Percentiles rank a stretch among this genome's conserved stretches.
Evolutionary conservation across 2,797 vertebrate species (phyloP).

Genomic region (Tamandua tetradactyla): DNA sequence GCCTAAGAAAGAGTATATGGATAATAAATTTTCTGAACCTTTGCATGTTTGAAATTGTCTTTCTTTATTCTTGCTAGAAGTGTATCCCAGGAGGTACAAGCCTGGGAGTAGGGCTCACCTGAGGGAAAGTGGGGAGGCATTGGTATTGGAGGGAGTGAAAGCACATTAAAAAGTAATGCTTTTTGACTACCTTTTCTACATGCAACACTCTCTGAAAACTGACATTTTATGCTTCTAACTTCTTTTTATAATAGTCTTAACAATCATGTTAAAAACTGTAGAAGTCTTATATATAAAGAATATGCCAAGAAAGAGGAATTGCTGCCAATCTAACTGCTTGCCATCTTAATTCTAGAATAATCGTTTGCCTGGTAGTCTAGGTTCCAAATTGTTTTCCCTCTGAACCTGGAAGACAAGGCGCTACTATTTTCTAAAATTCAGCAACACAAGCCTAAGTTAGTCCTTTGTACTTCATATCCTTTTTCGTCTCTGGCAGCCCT

Average conservation of each 20-base stretch:
- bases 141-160: background rate
- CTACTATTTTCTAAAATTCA: background rate
- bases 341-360: background rate
- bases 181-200: background rate
- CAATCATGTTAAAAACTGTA: background rate
- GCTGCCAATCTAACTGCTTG: background rate
- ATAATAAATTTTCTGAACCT: background rate
- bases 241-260: background rate
- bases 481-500: background rate
- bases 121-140: background rate
- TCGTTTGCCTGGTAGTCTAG: background rate
- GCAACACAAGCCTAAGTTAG: background rate
- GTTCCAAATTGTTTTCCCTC: background rate
- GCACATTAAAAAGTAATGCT: background rate
- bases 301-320: background rate
- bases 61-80: background rate
- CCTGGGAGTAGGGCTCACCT: background rate
- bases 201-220: conserved; percentile 18
- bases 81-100: background rate
- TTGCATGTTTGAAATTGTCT: conserved; percentile 2
- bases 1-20: background rate
- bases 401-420: background rate
- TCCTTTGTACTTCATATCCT: background rate
- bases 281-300: background rate
- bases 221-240: background rate